Evolutionary conservation across 2,888 invertebrate genomes (phyloP).

Genomic region (Pycnomerus fuliginosus): DNA sequence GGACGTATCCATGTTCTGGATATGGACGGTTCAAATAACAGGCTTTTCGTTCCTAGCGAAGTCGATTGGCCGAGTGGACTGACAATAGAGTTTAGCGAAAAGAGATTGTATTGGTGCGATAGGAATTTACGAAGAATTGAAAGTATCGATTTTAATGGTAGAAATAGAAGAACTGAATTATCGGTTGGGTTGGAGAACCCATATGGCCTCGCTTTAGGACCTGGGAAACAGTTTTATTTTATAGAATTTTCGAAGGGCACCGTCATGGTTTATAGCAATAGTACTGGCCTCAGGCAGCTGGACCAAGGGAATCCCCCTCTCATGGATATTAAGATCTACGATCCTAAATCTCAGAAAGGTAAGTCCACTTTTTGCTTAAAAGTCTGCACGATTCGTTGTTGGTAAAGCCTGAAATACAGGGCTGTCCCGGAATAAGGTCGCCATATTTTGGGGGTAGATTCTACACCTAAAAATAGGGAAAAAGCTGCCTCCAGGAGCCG

Average conservation of each 20-base stretch:
- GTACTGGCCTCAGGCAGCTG: slow-evolving; percentile 53
- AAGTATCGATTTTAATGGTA: slow-evolving; percentile 61
- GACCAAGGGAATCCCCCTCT: slow-evolving; percentile 64
- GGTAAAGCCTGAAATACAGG: no score
- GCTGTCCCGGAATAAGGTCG: no score
- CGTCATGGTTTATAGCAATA: slow-evolving; percentile 55
- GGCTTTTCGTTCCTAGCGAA: slow-evolving; percentile 52
- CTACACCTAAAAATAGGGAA: no score
- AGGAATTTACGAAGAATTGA: slow-evolving; percentile 68
- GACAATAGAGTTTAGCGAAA: slow-evolving; percentile 61
- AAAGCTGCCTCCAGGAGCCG: no score
- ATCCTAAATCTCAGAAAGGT: slow-evolving; percentile 59
- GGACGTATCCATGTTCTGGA: slow-evolving; percentile 68
- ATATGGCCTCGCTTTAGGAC: slow-evolving; percentile 30
- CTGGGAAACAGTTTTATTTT: slow-evolving; percentile 65
- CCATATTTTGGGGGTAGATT: no score
- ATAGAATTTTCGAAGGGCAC: slow-evolving; percentile 68
- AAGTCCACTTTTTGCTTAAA: no score
- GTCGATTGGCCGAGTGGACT: slow-evolving; percentile 78
- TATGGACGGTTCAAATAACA: slow-evolving; percentile 72
- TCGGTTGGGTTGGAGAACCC: slow-evolving; percentile 56
- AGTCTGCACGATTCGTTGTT: no score
- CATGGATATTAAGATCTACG: slow-evolving; percentile 68
- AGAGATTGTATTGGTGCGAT: slow-evolving; percentile 72
- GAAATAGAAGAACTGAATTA: slow-evolving; percentile 56